A percentile compares a stretch with the other conserved stretches of the same genome.
Evolutionary conservation across 2,797 vertebrate species (phyloP).

Genomic region (Pangasius sanitwongsei): DNA sequence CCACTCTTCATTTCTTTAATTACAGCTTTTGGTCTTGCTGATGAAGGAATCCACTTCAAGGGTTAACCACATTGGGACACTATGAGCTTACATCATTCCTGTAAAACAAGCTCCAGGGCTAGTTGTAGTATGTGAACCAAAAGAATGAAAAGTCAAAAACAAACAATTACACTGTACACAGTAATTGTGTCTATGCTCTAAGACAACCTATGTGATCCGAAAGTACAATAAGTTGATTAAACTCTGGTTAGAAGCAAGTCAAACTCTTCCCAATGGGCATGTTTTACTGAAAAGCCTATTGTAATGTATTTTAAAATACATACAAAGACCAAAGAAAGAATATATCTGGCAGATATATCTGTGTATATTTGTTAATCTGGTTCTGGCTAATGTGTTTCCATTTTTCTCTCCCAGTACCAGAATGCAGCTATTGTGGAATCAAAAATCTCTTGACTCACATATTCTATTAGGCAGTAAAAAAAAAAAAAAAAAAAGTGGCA

Average conservation of each 20-base stretch:
- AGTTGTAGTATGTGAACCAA: conserved; percentile 2
- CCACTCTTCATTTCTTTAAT: conserved; percentile 69
- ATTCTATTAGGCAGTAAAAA: neutral
- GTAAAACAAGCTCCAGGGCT: neutral
- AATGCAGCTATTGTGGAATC: neutral
- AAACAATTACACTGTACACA: neutral
- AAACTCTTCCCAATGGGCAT: neutral
- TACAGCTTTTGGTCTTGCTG: conserved; percentile 60
- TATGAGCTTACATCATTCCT: conserved; percentile 2
- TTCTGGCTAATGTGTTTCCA: neutral
- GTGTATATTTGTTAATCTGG: neutral
- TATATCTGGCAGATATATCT: neutral
- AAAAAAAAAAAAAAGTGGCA: too few species aligned
- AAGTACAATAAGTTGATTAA: conserved; percentile 64
- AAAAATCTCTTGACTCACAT: neutral
- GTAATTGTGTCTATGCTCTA: conserved; percentile 12
- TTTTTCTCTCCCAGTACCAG: neutral
- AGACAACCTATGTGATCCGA: conserved; percentile 58
- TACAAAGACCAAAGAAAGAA: neutral
- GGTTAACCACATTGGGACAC: conserved; percentile 60
- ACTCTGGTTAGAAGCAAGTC: neutral
- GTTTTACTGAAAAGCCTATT: neutral
- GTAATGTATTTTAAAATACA: neutral
- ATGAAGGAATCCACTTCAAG: conserved; percentile 60
- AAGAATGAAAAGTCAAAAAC: conserved; percentile 34